Percentiles rank a stretch among this genome's conserved stretches.
Conservation (phyloP, 1,140 invertebrate species). For the Alviniconcha marisindica region DNA sequence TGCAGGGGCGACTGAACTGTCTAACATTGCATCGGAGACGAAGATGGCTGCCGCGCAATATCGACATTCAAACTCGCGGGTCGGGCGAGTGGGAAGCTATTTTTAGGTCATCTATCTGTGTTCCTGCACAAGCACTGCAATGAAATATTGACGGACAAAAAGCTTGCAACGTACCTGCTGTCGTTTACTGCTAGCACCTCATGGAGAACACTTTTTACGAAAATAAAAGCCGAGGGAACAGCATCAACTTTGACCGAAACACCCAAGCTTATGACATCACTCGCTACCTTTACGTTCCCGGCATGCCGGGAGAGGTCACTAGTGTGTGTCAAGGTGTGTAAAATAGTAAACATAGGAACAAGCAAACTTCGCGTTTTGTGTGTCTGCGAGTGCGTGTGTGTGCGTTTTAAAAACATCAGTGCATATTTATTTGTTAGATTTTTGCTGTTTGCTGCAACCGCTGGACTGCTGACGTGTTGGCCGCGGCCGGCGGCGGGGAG, state of each 20-base stretch:
- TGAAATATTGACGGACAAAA: neutral
- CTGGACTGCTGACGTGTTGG: neutral
- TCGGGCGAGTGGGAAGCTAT: neutral
- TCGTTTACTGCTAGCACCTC: neutral
- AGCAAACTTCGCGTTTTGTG: neutral
- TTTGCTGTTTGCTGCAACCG: neutral
- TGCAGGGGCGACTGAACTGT: neutral
- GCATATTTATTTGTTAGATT: neutral
- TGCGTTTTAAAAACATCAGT: neutral
- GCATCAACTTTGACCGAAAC: neutral
- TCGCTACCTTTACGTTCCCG: slow-evolving; percentile 46
- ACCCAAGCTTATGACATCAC: slow-evolving; percentile 31
- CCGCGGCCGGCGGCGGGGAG: too few species aligned
- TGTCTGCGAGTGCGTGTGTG: neutral
- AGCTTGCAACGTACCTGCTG: neutral
- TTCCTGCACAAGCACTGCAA: neutral
- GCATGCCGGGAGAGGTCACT: slow-evolving; percentile 45
- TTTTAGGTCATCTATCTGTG: neutral
- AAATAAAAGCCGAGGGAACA: neutral
- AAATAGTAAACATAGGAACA: slow-evolving; percentile 38
- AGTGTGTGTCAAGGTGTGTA: slow-evolving; percentile 34
- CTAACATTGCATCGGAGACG: neutral
- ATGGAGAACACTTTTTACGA: neutral
- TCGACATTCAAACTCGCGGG: slow-evolving; percentile 35
- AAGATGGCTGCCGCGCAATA: slow-evolving; percentile 42